Evolutionary conservation across 2,888 invertebrate species (phyloP), one percentile per base, ranked within the genome.

Genomic region (Isoperla grammatica): DNA sequence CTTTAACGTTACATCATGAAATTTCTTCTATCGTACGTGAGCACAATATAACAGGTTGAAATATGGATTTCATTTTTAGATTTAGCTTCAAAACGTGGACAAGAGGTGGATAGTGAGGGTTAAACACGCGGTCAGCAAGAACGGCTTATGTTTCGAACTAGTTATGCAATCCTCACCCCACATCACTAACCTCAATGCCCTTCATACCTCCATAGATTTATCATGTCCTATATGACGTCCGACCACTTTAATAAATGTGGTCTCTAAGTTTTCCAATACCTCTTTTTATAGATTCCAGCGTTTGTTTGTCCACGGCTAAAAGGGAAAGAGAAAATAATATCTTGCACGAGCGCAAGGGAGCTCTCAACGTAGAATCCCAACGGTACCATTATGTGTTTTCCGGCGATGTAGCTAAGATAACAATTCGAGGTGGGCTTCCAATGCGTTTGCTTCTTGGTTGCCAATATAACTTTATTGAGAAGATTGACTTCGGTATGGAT

Each of bases 191-290:
- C 15, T 15, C 37, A 53, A 37, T 37, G 39, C 37, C 17, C 17
- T 39, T 39, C 49, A 49, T 5, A 49, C 1, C 39, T 17, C 17
- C 12, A 19, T 19, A 3, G 19, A 15, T 29, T 29, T 29, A 29
- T 45, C 45, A 11, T 39, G 11, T 35, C 17, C 17, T 53, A n/a
- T n/a, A 37, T 39, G 53, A 53, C 53, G 37, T 53, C 39, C 53
- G 40, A 53, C 53, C 53, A 53, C 53, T 53, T 53, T 53, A 53
- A 53, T 53, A 53, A 53, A 53, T 53, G 53, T 53, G 53, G 53
- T 53, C 37, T 53, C 37, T 53, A 53, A 53, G 39, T 53, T 53
- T 53, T 53, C 53, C 53, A 53, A 53, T 53, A 53, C 37, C 53
- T 53, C 11, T 20, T 53, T 53, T 53, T 53, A 53, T 53, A 39